Evolutionary conservation across 1,140 invertebrate species (phyloP), one percentile per base, ranked within the genome.

Genomic region (Dinoponera quadriceps): DNA sequence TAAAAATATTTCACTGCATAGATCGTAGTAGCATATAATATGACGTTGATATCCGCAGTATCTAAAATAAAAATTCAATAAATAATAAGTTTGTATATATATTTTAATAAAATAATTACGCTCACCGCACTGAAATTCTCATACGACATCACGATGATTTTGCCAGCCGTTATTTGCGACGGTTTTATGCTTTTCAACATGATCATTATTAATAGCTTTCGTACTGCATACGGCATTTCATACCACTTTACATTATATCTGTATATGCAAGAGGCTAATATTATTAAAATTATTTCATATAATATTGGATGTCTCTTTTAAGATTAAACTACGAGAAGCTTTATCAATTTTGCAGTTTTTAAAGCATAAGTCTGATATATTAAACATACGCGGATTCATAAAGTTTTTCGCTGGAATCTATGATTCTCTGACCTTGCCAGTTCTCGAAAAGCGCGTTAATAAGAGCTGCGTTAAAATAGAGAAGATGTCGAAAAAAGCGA

Each of bases 41-140:
- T 68, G 74, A 71, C 29, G 22, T 72, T 63, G 87, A 89, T 0
- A 80, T 77, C 16, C 75, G 78, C 7, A 85, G 27, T 3, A 91
- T 74, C 90, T 91, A 78, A 49, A 88, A 87, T 5, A 16, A 51
- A 54, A 38, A 44, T 27, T 44, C 16, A 1, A 60, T 4, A 44
- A 14, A 3, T 25, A 11, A 11, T 1, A 77, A 14, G 18, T 22
- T 14, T n/a, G 73, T 22, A 27, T 0, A 55, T 33, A 38, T 20
- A 5, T 66, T 14, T 27, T 1, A 2, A 38, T n/a, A 14, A 38
- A 55, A 77, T 25, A 66, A 55, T 38, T 38, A 33, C 13, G 44
- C 74, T 78, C 38, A 78, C 74, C n/a, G 33, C 22, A 55, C 54
- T 57, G 18, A 78, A 78, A 57, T 62, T 78, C 49, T 68, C 9